Base-by-base conservation (phyloP, 1,140 invertebrate species). In the Diabrotica undecimpunctata region DNA sequence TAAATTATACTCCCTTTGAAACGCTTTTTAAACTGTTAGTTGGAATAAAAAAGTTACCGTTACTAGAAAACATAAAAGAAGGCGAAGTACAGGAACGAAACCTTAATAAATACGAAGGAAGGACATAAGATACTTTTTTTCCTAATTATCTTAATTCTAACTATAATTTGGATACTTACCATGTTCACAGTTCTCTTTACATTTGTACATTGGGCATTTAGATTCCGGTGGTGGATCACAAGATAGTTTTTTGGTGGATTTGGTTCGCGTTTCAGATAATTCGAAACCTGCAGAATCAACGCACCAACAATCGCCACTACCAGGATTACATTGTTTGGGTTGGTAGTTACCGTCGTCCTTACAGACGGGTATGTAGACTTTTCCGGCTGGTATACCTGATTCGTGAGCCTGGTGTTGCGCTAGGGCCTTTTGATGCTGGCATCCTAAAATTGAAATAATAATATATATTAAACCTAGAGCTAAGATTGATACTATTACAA, bases 241-340 rank as follows among this genome's bases (percentile, higher is more conserved):
- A 8, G 76, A 68, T 6, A 82, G 75, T 8, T 71, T 62, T 4
- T 66, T 60, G 0, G 79, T 80, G 64, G 56, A 35, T 77, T 75
- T 35, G 78, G 74, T 0, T 6, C 83, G 75, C 0, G 85, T 87
- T 38, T 86, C 82, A 6, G 86, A 82, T n/a, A 91, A 79, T 78
- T 94, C 92, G 54, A 90, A 88, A 0, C 94, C 94, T 70, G 89
- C 86, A 41, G 86, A 81, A 71, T 96, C 93, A 0, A 95, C 93
- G 79, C 94, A 96, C 94, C 94, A 96, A 75, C 94, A 97, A 68
- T 88, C 83, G 7, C 87, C 87, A 38, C 85, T 85, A 6, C 86
- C 84, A 0, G 85, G 83, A 74, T 91, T 86, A 75, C 94, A 97
- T 72, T 96, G 94, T 6, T 92, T 86, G 4, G 83, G 77, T 59